These are phyloP conservation scores for Gari tellinella DNA, from an alignment of 2,888 invertebrate genomes.

Conservation along the genomic window DNA sequence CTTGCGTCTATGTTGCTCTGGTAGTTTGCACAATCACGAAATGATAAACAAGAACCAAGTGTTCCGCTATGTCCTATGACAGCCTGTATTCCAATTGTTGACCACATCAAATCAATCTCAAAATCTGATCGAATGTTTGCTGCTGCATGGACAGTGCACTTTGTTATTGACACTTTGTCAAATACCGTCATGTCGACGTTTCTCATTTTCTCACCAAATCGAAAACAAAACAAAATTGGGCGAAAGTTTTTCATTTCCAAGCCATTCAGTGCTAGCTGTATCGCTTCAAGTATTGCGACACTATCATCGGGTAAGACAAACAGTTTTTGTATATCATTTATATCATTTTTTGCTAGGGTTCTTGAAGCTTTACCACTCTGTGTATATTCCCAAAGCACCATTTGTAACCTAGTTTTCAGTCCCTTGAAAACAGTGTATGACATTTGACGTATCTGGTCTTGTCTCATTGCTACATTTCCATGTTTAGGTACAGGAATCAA, in stretches of 20 bases:
- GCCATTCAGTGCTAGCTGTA: constrained; percentile 28
- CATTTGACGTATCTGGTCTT: constrained; percentile 1
- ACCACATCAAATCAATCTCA: constrained; percentile 44
- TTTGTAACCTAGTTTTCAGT: constrained; percentile 17
- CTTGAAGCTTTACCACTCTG: constrained; percentile 8
- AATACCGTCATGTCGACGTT: constrained; percentile 20
- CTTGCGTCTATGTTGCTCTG: constrained; percentile 41
- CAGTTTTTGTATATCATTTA: constrained; percentile 29
- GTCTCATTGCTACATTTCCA: constrained; percentile 1
- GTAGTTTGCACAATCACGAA: constrained; percentile 36
- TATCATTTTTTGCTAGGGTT: constrained; percentile 43
- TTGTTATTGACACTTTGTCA: constrained; percentile 1
- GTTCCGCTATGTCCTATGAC: constrained; percentile 27
- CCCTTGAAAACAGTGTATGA: constrained; percentile 6
- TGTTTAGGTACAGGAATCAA: constrained; percentile 18
- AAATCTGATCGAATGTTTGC: constrained; percentile 16
- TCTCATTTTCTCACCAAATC: constrained; percentile 46
- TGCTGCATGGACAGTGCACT: constrained; percentile 31
- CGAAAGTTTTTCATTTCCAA: constrained; percentile 3
- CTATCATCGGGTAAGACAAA: constrained; percentile 44
- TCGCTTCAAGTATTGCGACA: constrained; percentile 8
- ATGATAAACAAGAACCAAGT: constrained; percentile 29
- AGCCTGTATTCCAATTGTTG: constrained; percentile 28
- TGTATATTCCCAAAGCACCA: not conserved
- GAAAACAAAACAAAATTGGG: constrained; percentile 40